A percentile compares a stretch with the other conserved stretches of the same genome.
Evolutionary conservation across 2,797 vertebrate genomes (phyloP).

Genomic region (Liasis olivaceus): DNA sequence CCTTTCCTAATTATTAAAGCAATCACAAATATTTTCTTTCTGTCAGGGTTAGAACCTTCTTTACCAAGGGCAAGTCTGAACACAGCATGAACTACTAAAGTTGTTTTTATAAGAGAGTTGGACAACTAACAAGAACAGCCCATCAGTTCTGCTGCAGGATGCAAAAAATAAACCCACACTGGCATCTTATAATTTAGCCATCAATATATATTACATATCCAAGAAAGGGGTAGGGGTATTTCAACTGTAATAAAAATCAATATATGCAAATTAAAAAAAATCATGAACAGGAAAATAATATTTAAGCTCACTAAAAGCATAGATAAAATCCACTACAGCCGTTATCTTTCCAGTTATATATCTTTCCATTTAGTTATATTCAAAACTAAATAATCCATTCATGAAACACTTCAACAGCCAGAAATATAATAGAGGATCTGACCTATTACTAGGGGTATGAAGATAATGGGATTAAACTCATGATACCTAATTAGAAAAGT

Average conservation of each 20-base stretch:
- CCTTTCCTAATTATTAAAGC: background rate
- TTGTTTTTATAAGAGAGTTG: slow-evolving; percentile 26
- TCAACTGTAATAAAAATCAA: slow-evolving; percentile 37
- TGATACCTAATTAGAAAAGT: background rate
- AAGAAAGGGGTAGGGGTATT: slow-evolving; percentile 32
- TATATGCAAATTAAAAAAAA: slow-evolving; percentile 45
- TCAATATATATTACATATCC: slow-evolving; percentile 32
- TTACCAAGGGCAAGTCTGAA: slow-evolving; percentile 41
- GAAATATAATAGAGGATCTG: background rate
- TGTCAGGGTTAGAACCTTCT: slow-evolving; percentile 23
- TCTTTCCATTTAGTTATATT: background rate
- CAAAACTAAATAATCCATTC: background rate
- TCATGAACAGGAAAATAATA: slow-evolving; percentile 28
- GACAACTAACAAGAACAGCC: slow-evolving; percentile 41
- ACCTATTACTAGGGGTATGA: background rate
- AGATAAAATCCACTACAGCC: background rate
- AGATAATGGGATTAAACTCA: background rate
- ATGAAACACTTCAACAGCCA: background rate
- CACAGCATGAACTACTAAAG: slow-evolving; percentile 16
- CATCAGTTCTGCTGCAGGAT: slow-evolving; percentile 40
- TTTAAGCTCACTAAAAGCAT: slow-evolving; percentile 43
- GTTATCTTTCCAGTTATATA: slow-evolving; percentile 19
- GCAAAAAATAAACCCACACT: background rate
- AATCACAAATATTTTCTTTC: slow-evolving; percentile 33
- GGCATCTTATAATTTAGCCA: slow-evolving; percentile 50